A percentile compares a stretch with the other conserved stretches of the same genome.
Conservation (phyloP, 2,797 vertebrate genomes). For the Ambastaia sidthimunki region DNA sequence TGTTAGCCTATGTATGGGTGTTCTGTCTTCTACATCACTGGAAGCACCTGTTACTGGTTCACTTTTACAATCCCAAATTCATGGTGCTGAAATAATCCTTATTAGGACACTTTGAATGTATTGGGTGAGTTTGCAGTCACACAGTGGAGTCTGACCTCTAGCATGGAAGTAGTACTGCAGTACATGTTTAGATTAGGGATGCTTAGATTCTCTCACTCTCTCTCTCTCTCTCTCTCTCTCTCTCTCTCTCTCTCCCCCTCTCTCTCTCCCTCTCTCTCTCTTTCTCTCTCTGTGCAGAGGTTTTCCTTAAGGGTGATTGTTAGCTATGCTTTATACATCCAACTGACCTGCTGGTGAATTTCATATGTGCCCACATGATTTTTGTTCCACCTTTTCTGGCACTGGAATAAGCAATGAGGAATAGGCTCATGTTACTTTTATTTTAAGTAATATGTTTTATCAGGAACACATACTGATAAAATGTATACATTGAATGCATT, state of each 20-base stretch:
- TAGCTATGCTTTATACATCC: too few relatives aligned
- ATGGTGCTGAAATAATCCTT: too few relatives aligned
- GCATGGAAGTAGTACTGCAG: too few relatives aligned
- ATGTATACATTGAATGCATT: background rate
- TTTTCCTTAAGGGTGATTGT: background rate
- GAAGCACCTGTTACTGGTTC: too few relatives aligned
- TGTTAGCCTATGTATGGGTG: background rate
- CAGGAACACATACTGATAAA: background rate
- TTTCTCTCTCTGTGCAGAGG: background rate
- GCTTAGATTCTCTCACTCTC: background rate
- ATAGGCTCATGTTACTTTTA: background rate
- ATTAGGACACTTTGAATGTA: too few relatives aligned
- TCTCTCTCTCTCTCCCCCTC: background rate
- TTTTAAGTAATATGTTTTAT: constrained; percentile 16
- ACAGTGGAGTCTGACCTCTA: background rate
- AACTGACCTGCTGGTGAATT: background rate
- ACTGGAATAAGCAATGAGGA: constrained; percentile 2
- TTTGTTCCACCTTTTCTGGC: background rate
- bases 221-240: background rate
- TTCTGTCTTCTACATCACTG: background rate
- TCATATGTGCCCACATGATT: too few relatives aligned
- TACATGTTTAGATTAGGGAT: background rate
- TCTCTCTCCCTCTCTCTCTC: background rate
- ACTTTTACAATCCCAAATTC: too few relatives aligned
- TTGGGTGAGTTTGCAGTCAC: too few relatives aligned